Percentiles rank a stretch among this genome's conserved stretches.
These are phyloP conservation scores for Hemicordylus capensis DNA, from an alignment of 2,113 vertebrate species.

Conservation along the genomic window DNA sequence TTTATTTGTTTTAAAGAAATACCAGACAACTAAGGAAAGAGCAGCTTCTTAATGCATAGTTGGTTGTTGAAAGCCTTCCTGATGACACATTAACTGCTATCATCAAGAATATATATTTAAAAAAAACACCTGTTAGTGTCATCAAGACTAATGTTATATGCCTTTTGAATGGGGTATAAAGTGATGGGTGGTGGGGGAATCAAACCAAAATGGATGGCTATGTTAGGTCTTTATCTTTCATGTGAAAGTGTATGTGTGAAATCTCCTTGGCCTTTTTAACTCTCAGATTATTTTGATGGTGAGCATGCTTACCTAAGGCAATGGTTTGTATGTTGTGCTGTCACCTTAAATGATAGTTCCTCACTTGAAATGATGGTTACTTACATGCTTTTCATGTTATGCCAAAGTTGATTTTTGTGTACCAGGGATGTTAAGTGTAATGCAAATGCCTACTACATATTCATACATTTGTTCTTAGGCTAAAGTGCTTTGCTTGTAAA, in stretches of 20 bases:
- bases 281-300: slow-evolving; percentile 30
- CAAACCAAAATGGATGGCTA: neutral
- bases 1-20: slow-evolving; percentile 55
- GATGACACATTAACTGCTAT: slow-evolving; percentile 63
- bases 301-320: slow-evolving; percentile 49
- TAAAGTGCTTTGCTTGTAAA: slow-evolving; percentile 65
- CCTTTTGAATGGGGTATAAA: slow-evolving; percentile 15
- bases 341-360: slow-evolving; percentile 63
- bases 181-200: slow-evolving; percentile 41
- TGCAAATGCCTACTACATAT: slow-evolving; percentile 50
- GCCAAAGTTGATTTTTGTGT: slow-evolving; percentile 65
- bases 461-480: slow-evolving; percentile 61
- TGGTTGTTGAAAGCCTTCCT: slow-evolving; percentile 58
- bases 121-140: slow-evolving; percentile 50
- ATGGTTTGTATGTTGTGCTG: slow-evolving; percentile 46
- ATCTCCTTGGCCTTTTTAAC: slow-evolving; percentile 49
- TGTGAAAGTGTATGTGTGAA: slow-evolving; percentile 56
- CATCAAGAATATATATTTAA: slow-evolving; percentile 42
- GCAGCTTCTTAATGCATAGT: slow-evolving; percentile 53
- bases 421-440: slow-evolving; percentile 56
- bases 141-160: slow-evolving; percentile 10
- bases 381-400: slow-evolving; percentile 52
- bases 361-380: slow-evolving; percentile 54
- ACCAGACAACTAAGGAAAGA: slow-evolving; percentile 47
- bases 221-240: slow-evolving; percentile 28